Conservation (phyloP, 2,113 vertebrate genomes). For the Tretioscincus oriximinensis region DNA sequence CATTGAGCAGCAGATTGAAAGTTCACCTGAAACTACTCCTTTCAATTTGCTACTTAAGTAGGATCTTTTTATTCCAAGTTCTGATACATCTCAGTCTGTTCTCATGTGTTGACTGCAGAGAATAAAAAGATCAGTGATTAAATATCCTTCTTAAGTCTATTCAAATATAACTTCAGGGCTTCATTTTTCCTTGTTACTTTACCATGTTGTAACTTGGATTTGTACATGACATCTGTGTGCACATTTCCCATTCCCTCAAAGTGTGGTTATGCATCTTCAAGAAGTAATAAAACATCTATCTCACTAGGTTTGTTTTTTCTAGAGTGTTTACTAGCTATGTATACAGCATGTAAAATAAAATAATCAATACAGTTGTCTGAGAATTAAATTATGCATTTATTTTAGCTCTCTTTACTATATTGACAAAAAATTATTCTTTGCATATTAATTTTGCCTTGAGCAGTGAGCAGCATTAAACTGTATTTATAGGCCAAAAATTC, state of each 20-base stretch:
- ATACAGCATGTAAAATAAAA: conserved; percentile 61
- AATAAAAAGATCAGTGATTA: not conserved
- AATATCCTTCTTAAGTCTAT: not conserved
- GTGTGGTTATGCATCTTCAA: conserved; percentile 51
- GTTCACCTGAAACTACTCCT: not conserved
- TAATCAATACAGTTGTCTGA: conserved; percentile 68
- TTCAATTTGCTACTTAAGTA: not conserved
- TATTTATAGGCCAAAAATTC: conserved; percentile 27
- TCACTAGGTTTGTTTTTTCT: conserved; percentile 58
- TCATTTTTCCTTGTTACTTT: conserved; percentile 51
- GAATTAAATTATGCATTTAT: conserved; percentile 69
- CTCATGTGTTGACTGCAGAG: too few relatives aligned
- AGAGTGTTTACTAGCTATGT: conserved; percentile 51
- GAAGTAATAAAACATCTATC: conserved; percentile 70
- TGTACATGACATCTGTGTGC: conserved; percentile 57
- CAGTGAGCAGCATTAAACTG: conserved; percentile 29
- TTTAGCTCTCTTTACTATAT: conserved; percentile 39
- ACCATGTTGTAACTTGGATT: conserved; percentile 60
- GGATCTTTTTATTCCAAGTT: not conserved
- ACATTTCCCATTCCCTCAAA: conserved; percentile 47
- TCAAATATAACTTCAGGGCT: conserved; percentile 35
- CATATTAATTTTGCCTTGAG: conserved; percentile 49
- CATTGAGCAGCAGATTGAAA: too few relatives aligned
- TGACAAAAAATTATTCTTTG: conserved; percentile 25
- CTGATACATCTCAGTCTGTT: not conserved